Conservation (phyloP, 2,113 vertebrate genomes). For the Oryzias curvinotus region DNA sequence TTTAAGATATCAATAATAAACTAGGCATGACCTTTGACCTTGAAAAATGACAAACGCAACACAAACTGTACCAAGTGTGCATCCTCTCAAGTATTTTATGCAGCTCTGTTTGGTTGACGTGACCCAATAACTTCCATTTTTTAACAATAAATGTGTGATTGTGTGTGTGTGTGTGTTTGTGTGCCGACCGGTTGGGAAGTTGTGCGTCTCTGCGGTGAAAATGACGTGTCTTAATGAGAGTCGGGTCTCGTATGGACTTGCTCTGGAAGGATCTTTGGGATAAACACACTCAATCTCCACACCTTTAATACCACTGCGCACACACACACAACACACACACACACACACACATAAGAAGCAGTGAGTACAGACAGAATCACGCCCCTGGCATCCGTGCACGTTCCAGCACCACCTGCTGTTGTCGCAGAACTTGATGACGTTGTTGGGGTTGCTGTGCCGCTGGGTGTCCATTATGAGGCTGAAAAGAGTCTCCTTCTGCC, state of each 20-base stretch:
- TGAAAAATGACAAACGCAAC: too few relatives aligned
- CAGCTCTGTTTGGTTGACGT: background rate
- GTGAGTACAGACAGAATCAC: background rate
- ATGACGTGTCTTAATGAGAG: slow-evolving; percentile 82
- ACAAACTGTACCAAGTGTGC: too few relatives aligned
- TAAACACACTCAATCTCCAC: slow-evolving; percentile 76
- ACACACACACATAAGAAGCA: background rate
- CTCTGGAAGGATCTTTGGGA: slow-evolving; percentile 76
- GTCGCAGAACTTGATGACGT: slow-evolving; percentile 92
- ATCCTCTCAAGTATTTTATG: too few relatives aligned
- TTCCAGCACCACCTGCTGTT: slow-evolving; percentile 87
- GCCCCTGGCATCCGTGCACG: background rate
- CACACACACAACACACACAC: slow-evolving; percentile 22
- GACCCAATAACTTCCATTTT: background rate
- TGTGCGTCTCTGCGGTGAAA: slow-evolving; percentile 95
- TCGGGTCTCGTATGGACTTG: slow-evolving; percentile 76
- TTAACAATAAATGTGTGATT: background rate
- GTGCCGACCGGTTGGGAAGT: slow-evolving; percentile 88
- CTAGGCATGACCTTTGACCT: too few relatives aligned
- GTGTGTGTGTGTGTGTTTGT: background rate
- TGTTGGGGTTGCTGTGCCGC: slow-evolving; percentile 86
- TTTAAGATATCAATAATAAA: too few relatives aligned
- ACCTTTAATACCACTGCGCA: slow-evolving; percentile 83
- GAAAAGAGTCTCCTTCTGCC: slow-evolving; percentile 81
- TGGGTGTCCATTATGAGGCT: slow-evolving; percentile 90